Conservation (phyloP, 2,797 vertebrate species). For the Ctenopoma kingsleyae region DNA sequence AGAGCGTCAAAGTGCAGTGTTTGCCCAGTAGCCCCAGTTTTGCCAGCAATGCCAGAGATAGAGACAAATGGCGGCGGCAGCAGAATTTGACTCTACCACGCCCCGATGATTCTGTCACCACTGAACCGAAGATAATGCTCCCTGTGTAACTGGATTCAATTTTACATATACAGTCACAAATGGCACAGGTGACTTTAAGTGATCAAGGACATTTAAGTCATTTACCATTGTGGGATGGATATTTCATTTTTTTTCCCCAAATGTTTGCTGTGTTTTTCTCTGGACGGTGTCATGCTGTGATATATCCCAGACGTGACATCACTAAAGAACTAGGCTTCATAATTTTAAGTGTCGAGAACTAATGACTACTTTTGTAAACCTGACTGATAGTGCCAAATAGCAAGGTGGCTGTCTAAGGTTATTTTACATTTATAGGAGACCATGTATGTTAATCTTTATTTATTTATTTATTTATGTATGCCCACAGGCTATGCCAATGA, state of each 20-base stretch:
- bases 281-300: slow-evolving; percentile 1
- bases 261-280: slow-evolving; percentile 5
- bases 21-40: slow-evolving; percentile 3
- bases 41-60: slow-evolving; percentile 7
- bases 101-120: slow-evolving; percentile 21
- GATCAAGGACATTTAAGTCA: slow-evolving; percentile 40
- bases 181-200: slow-evolving; percentile 27
- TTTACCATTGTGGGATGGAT: slow-evolving; percentile 21
- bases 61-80: slow-evolving; percentile 9
- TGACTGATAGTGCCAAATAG: background rate
- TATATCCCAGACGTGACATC: background rate
- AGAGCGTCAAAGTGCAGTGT: slow-evolving; percentile 1
- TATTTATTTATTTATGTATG: slow-evolving; percentile 11
- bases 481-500: slow-evolving; percentile 95
- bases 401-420: background rate
- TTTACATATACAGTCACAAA: slow-evolving; percentile 4
- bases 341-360: background rate
- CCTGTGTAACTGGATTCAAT: slow-evolving; percentile 28
- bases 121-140: slow-evolving; percentile 39
- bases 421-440: slow-evolving; percentile 11
- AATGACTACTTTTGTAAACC: slow-evolving; percentile 1
- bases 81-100: slow-evolving; percentile 32
- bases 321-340: slow-evolving; percentile 1
- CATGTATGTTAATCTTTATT: slow-evolving; percentile 15
- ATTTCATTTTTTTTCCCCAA: slow-evolving; percentile 25